Conservation (phyloP, 2,113 vertebrate genomes). For the Syngnathus typhle region DNA sequence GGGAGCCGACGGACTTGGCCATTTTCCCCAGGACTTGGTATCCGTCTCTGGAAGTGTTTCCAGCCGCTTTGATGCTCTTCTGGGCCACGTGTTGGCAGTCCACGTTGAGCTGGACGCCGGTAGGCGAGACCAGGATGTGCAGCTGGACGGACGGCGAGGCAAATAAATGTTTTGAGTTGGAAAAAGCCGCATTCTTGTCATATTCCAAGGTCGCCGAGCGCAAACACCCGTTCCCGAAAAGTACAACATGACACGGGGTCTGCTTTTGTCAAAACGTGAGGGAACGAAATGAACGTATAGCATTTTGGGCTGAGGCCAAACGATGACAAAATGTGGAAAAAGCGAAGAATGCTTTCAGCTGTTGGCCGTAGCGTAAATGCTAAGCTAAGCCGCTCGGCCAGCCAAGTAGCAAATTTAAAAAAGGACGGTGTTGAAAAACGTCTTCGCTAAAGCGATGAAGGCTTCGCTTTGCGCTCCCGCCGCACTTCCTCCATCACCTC, state of each 20-base stretch:
- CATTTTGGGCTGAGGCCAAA: too few relatives aligned
- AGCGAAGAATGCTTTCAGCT: not conserved
- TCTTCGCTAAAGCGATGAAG: not conserved
- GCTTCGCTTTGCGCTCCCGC: not conserved
- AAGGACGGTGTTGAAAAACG: not conserved
- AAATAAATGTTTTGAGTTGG: not conserved
- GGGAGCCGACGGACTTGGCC: conserved; percentile 71
- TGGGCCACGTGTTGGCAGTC: conserved; percentile 89
- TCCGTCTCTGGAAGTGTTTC: conserved; percentile 85
- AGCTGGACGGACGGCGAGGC: conserved; percentile 66
- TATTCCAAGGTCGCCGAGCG: not conserved
- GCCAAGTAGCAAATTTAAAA: not conserved
- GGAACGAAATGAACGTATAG: too few relatives aligned
- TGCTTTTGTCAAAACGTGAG: too few relatives aligned
- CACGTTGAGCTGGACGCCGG: conserved; percentile 82
- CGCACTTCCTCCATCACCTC: not conserved
- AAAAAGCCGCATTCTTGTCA: too few relatives aligned
- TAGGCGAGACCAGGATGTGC: conserved; percentile 86
- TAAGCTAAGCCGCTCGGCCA: not conserved
- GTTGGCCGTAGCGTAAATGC: not conserved
- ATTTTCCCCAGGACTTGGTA: conserved; percentile 95
- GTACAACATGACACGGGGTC: not conserved
- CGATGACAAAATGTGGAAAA: too few relatives aligned
- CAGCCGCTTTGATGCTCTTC: conserved; percentile 81
- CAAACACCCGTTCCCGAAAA: not conserved